Base-by-base conservation (phyloP, 2,888 invertebrate species). In the Spilosoma lubricipeda region DNA sequence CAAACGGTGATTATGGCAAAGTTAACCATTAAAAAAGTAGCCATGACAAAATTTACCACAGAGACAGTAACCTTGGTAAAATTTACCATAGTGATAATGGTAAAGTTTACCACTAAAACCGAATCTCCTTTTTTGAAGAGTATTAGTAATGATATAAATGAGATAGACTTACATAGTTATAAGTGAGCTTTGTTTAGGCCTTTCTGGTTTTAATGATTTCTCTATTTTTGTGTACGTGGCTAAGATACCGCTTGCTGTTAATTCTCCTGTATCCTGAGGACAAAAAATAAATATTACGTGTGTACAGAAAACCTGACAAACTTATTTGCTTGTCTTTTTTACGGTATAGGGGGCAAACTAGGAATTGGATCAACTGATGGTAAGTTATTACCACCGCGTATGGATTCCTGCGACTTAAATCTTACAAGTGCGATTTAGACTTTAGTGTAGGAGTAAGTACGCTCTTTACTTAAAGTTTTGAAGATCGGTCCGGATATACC, bases 101-200 rank as follows among this genome's bases (percentile, higher is more conserved):
- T 0, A 52, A 52, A 23, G 52, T 52, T 52, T 23, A 23, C 52
- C 52, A 52, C 20, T 23, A 9, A 52, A 23, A 52, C 11, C 7
- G 9, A 9, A 23, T 7, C 8, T 23, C 5, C 20, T 52, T 8
- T n/a, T 56, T 56, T 56, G 4, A 56, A 56, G 2, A 2, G 9
- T 9, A 7, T n/a, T 23, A 4, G 15, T 27, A 59, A 59, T 27
- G 2, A 59, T 15, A 27, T 13, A 9, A 59, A 59, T 27, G 27
- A 67, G 13, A 7, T 23, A 27, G 59, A 91, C 94, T 92, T 87
- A 95, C 95, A 95, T 94, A 20, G 95, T 95, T 11, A 95, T 91
- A 36, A 96, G 81, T 1, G 96, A 96, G 74, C 92, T 95, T 73
- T 96, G 96, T 74, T 92, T 94, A 73, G 86, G 92, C 27, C 85